Conservation (phyloP, 2,888 invertebrate genomes). For the Galeopsomyia nigrocyanea region DNA sequence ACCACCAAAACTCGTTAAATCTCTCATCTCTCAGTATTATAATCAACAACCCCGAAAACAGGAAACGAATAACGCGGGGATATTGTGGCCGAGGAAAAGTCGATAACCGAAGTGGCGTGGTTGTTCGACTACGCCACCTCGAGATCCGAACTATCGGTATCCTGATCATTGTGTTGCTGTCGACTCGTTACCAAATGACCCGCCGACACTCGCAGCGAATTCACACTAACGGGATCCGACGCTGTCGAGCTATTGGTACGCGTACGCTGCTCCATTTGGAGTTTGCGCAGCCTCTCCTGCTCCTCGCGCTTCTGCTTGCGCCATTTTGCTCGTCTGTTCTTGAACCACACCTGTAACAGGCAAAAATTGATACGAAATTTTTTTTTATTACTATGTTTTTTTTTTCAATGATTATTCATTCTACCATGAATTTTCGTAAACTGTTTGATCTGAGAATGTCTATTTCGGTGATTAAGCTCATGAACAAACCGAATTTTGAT, state of each 20-base stretch:
- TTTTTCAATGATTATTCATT: no score
- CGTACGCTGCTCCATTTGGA: constrained; percentile 81
- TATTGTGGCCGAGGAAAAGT: not conserved
- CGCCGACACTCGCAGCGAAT: constrained; percentile 46
- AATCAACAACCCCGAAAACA: no score
- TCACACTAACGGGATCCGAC: constrained; percentile 37
- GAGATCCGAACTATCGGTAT: constrained; percentile 81
- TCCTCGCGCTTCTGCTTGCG: constrained; percentile 94
- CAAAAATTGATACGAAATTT: not conserved
- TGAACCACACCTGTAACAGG: constrained; percentile 91
- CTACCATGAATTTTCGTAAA: no score
- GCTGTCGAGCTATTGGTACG: constrained; percentile 48
- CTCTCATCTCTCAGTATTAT: no score
- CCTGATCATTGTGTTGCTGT: constrained; percentile 54
- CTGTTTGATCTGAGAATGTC: no score
- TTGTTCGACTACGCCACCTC: constrained; percentile 79
- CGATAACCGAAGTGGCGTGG: no score
- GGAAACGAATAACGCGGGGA: not conserved
- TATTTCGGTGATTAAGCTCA: no score
- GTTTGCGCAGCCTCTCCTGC: constrained; percentile 84
- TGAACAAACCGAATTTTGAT: no score
- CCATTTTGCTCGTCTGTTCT: constrained; percentile 96
- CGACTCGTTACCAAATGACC: constrained; percentile 5
- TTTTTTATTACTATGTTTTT: no score
- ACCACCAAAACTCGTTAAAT: no score